phyloP scores from a whole-genome alignment of 2,797 vertebrate species.

The Clarias laeviceps region DNA sequence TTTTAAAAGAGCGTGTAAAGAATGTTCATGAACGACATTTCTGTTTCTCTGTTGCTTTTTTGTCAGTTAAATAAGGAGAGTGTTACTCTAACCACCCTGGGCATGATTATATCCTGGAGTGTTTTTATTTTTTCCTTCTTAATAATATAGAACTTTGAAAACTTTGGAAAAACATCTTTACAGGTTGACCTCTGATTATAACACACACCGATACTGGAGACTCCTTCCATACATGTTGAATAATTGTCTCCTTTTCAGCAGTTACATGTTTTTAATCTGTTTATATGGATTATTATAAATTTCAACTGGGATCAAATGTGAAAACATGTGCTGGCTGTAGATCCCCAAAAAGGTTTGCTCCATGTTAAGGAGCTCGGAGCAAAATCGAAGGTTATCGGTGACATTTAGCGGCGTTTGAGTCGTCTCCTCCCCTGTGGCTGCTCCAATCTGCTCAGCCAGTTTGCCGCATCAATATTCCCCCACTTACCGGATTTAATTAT shows the following conservation, averaged over 20 bases:
- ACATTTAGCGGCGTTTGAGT: background rate
- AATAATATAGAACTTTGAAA: no score
- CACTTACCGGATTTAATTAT: constrained; percentile 73
- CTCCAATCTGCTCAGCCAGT: constrained; percentile 52
- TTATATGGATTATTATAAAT: background rate
- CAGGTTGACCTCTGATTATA: background rate
- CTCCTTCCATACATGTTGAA: background rate
- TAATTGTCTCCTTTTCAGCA: background rate
- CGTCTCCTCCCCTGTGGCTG: constrained; percentile 37
- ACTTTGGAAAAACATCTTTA: no score
- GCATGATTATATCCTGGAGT: no score
- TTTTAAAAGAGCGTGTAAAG: background rate
- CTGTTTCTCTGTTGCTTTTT: no score
- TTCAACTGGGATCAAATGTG: background rate
- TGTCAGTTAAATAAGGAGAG: background rate
- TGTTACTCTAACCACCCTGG: background rate
- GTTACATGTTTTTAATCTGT: background rate
- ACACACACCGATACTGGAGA: background rate
- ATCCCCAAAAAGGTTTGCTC: background rate
- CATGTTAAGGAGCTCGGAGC: background rate
- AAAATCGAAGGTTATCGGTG: constrained; percentile 2
- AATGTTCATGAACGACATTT: background rate
- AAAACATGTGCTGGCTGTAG: background rate
- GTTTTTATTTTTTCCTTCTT: background rate
- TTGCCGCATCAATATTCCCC: constrained; percentile 57